Conservation (phyloP, 2,888 invertebrate species). For the Drosophila meridionalis region DNA sequence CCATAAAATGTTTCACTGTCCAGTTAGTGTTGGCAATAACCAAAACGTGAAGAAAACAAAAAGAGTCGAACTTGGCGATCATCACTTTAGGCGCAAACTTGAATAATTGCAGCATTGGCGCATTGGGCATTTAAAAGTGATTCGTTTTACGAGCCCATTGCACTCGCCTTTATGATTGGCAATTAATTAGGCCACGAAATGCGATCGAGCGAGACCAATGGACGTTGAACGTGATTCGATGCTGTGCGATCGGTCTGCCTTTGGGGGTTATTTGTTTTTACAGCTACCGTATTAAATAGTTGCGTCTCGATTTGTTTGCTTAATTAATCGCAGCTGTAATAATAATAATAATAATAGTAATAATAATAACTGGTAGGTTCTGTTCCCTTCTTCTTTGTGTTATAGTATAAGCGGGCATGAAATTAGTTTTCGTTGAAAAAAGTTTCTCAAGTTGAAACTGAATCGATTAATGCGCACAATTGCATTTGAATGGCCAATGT, state of each 20-base stretch:
- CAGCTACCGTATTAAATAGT: constrained; percentile 74
- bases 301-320: constrained; percentile 70
- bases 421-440: constrained; percentile 46
- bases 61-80: constrained; percentile 25
- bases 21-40: constrained; percentile 10
- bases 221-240: constrained; percentile 9
- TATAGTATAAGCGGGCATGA: constrained; percentile 55
- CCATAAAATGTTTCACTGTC: constrained; percentile 50
- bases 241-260: background rate
- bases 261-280: constrained; percentile 75
- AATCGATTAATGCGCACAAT: constrained; percentile 76
- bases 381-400: background rate
- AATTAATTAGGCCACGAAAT: constrained; percentile 74
- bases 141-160: constrained; percentile 77
- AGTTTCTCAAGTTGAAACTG: constrained; percentile 24
- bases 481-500: constrained; percentile 73
- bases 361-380: constrained; percentile 7
- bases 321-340: constrained; percentile 81
- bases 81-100: constrained; percentile 77
- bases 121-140: constrained; percentile 75
- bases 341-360: constrained; percentile 44
- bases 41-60: background rate
- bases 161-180: constrained; percentile 80
- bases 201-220: constrained; percentile 8
- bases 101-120: constrained; percentile 70